These are phyloP conservation scores for Bubalus kerabau DNA, from an alignment of 2,113 vertebrate genomes.

Conservation along the genomic window DNA sequence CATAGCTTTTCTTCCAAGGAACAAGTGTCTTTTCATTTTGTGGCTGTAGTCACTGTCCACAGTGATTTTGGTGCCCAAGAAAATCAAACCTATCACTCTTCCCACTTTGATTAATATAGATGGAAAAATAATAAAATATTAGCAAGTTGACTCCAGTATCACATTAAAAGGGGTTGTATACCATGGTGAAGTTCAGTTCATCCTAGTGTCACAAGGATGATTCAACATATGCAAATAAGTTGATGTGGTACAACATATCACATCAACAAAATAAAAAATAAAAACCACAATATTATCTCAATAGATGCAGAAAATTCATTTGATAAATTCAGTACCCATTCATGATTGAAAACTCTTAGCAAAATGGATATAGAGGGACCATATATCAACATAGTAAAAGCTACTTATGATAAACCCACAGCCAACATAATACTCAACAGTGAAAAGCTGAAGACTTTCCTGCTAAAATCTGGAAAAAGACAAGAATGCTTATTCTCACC, in stretches of 20 bases:
- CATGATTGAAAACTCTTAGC: not conserved
- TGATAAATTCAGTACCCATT: not conserved
- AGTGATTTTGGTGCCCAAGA: not conserved
- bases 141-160: not conserved
- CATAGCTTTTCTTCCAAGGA: not conserved
- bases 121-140: not conserved
- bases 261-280: not conserved
- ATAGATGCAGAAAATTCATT: not conserved
- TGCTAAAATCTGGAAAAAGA: not conserved
- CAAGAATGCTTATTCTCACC: not conserved
- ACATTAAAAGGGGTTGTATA: not conserved
- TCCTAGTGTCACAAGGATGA: not conserved
- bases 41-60: not conserved
- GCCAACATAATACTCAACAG: not conserved
- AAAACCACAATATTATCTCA: not conserved
- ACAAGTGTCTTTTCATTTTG: not conserved
- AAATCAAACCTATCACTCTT: not conserved
- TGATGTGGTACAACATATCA: not conserved
- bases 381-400: not conserved
- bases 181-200: not conserved
- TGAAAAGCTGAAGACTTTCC: not conserved
- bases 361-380: not conserved
- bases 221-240: not conserved
- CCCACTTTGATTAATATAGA: not conserved
- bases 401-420: not conserved